These are phyloP conservation scores for Siphonodentalium dalli DNA, from an alignment of 2,888 invertebrate species.

Conservation along the genomic window DNA sequence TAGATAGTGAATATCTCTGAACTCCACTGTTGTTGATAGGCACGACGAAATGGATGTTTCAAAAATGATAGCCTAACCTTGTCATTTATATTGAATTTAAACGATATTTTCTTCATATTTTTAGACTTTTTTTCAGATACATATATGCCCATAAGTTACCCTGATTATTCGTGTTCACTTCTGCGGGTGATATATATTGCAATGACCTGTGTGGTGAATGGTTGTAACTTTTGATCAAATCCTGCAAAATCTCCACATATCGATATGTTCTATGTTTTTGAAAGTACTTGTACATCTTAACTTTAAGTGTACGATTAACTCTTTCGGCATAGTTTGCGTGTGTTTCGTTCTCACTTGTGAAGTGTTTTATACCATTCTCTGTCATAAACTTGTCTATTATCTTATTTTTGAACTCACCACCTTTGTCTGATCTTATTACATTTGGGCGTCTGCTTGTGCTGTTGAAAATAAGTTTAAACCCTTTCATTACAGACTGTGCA, in stretches of 20 bases:
- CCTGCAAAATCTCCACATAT: conserved; percentile 9
- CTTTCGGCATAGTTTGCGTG: conserved; percentile 15
- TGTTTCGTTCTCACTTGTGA: conserved; percentile 17
- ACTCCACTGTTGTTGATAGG: no score
- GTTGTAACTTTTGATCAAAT: conserved; percentile 13
- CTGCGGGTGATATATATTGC: not conserved
- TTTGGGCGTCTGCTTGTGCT: conserved; percentile 10
- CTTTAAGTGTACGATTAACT: conserved; percentile 10
- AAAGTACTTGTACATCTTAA: conserved; percentile 14
- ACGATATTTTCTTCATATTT: no score
- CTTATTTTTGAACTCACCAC: conserved; percentile 18
- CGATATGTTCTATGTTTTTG: conserved; percentile 2
- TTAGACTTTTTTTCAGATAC: no score
- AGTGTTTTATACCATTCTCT: not conserved
- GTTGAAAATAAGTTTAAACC: no score
- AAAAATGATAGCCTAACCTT: no score
- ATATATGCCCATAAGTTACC: no score
- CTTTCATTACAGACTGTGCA: no score
- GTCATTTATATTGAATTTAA: no score
- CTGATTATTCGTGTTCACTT: conserved; percentile 7
- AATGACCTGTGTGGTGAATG: conserved; percentile 12
- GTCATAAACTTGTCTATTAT: conserved; percentile 7
- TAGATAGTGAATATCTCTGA: no score
- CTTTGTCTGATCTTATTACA: conserved; percentile 7
- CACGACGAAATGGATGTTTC: no score